Evolutionary conservation across 2,113 vertebrate genomes (phyloP).

Genomic region (Prunella himalayana): DNA sequence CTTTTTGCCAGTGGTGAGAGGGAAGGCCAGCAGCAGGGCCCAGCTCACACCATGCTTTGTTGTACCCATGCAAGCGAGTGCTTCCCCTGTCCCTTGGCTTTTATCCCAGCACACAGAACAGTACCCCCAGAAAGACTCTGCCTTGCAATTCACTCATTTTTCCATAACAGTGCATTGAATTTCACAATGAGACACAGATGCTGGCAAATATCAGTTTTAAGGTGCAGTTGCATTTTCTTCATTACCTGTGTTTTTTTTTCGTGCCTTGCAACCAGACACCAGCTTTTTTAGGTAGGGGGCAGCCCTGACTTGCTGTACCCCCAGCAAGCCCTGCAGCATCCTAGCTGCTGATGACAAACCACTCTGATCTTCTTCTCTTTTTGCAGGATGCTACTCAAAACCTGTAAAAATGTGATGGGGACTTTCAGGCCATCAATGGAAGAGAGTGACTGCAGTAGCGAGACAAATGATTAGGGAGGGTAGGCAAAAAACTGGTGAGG

Average conservation of each 20-base stretch:
- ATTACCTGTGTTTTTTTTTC: not conserved
- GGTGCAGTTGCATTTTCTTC: not conserved
- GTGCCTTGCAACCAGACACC: not conserved
- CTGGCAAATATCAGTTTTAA: not conserved
- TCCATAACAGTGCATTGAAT: not conserved
- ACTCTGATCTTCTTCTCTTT: not conserved
- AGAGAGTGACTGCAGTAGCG: not conserved
- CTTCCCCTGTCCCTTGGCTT: rapidly evolving
- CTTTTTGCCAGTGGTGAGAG: not conserved
- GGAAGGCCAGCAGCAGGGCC: not conserved
- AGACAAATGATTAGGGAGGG: not conserved
- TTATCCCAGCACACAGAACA: not conserved
- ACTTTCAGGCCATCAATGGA: not conserved
- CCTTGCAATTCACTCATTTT: not conserved
- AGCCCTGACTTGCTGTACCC: not conserved
- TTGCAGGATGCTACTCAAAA: not conserved
- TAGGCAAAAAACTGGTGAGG: not conserved
- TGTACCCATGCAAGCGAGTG: rapidly evolving
- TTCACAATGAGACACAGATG: not conserved
- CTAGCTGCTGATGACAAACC: not conserved
- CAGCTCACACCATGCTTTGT: not conserved
- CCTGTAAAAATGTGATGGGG: not conserved
- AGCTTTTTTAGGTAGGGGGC: not conserved
- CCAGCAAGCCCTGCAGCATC: not conserved
- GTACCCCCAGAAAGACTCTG: not conserved